Evolutionary conservation across 2,797 vertebrate genomes (phyloP), one percentile per base, ranked within the genome.

Genomic region (Notamacropus eugenii): DNA sequence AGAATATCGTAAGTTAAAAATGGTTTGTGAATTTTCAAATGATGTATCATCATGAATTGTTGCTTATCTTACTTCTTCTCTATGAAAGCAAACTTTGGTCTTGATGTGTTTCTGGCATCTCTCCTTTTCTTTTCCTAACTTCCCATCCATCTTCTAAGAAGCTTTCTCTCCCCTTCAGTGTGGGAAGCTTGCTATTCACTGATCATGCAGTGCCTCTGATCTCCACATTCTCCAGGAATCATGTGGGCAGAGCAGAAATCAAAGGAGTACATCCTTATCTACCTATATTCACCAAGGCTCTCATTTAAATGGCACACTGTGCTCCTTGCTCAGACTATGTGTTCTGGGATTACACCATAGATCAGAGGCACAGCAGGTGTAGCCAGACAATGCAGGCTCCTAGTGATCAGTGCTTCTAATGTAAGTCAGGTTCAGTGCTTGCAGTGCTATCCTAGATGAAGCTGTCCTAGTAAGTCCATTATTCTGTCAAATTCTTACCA

Each of bases 351-450:
- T 92, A 96, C 94, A 95, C 67, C 55, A 22, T 94, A 95, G 96
- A 97, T 95, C 97, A 93, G 95, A 97, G 92, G 92, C 97, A 14
- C 94, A 52, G 87, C 94, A 9, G 95, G 95, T 59, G 34, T 6
- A 95, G 5, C 4, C 90, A 29, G n/a, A 97, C 91, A 95, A 94
- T 96, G 87, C 55, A 90, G 92, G 92, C 55, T 93, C 95, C 95
- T 87, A 19, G 74, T 4, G 94, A 96, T 54, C 56, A 28, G 0
- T 55, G 87, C 55, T 93, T 96, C 93, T 55, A 34, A 94, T 56
- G 28, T 62, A 87, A 96, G 96, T 96, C 22, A 95, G 94, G 87
- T 59, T 56, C 93, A 1, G 0, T 16, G 91, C 46, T 97, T 54
- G 62, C 16, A 92, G 56, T 34, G 6, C 90, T 54, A 5, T 62